Evolutionary conservation across 2,888 invertebrate species (phyloP), one percentile per base, ranked within the genome.

Genomic region (Tetanocera ferruginea): DNA sequence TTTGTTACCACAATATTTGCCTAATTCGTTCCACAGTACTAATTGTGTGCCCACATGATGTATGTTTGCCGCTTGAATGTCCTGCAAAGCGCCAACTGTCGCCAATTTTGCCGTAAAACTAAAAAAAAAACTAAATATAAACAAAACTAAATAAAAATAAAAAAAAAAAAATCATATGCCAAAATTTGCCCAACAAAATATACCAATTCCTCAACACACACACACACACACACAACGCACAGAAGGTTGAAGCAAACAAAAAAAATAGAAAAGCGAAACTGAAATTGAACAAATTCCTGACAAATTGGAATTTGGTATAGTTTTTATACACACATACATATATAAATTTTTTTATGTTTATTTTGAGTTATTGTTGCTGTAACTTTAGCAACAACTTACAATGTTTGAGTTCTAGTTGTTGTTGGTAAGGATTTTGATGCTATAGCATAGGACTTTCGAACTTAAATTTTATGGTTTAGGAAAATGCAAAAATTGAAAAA

Each of bases 271-370:
- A 84, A 83, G 84, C 84, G 84, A 84, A 87, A 87, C 85, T 86
- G 82, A 87, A 87, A 87, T 87, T 87, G 87, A 87, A 87, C 87
- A 86, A 87, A 87, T 87, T 87, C 87, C 87, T 86, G 86, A 87
- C 87, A 87, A 87, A 87, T 87, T 87, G 87, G 86, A 87, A 86
- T 86, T 87, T 87, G 86, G 85, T 85, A 85, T 85, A 85, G 85
- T 86, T 86, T 85, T 85, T 72, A 34, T 69, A 19, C 49, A 49
- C n/a, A n/a, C n/a, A n/a, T n/a, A n/a, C n/a, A n/a, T n/a, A n/a
- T n/a, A n/a, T 69, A 49, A 28, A 5, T 43, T 51, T 49, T 14
- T 31, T 67, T 37, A 43, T 67, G 28, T 17, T 67, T 43, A 19
- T n/a, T 67, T 25, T 71, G 31, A 57, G 57, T 37, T 37, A 57